Percentiles rank a stretch among this genome's conserved stretches.
phyloP scores from a whole-genome alignment of 1,140 invertebrate genomes.

The Pogonomyrmex barbatus region DNA sequence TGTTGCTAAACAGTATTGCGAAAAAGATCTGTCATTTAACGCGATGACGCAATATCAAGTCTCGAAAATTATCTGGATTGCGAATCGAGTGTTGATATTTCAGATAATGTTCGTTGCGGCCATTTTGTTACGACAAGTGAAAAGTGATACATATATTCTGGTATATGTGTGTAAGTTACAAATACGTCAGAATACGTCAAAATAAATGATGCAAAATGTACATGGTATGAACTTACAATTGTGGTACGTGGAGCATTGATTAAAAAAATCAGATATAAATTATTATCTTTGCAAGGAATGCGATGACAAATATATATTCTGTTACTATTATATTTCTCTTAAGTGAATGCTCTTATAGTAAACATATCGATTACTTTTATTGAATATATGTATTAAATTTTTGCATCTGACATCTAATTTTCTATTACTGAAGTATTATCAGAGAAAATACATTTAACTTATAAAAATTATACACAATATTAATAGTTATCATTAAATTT shows the following conservation, averaged over 20 bases:
- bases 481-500: neutral
- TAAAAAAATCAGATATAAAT: too few relatives aligned
- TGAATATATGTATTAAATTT: neutral
- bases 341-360: neutral
- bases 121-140: neutral
- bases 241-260: too few relatives aligned
- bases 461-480: slow-evolving; percentile 2
- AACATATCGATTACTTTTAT: neutral
- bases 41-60: neutral
- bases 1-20: neutral
- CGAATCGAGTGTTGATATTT: neutral
- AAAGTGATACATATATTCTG: neutral
- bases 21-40: neutral
- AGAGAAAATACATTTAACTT: slow-evolving; percentile 36
- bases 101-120: neutral
- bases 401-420: neutral
- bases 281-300: too few relatives aligned
- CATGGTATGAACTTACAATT: too few relatives aligned
- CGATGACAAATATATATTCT: too few relatives aligned
- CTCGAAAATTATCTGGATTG: neutral
- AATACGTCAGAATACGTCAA: too few relatives aligned
- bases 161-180: too few relatives aligned
- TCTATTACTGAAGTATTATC: neutral
- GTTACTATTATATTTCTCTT: too few relatives aligned
- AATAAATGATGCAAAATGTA: too few relatives aligned